phyloP scores from a whole-genome alignment of 2,888 invertebrate genomes.

The Clostera curtula region DNA sequence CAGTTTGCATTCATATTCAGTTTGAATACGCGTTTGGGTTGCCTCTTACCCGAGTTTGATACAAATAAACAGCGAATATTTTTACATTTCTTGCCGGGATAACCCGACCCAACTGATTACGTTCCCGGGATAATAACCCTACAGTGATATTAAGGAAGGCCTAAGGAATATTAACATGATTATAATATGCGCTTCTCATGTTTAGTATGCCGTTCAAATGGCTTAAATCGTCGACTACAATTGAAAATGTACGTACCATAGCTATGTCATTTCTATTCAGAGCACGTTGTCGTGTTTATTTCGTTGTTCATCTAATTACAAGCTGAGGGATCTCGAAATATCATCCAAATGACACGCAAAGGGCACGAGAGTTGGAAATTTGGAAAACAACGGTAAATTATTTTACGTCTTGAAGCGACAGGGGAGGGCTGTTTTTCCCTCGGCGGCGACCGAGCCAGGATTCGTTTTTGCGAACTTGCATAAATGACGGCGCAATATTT shows the following conservation, averaged over 20 bases:
- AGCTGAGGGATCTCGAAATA: constrained; percentile 45
- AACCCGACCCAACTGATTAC: constrained; percentile 72
- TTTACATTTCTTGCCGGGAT: constrained; percentile 67
- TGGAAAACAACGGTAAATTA: constrained; percentile 33
- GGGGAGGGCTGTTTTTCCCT: constrained; percentile 50
- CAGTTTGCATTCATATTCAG: constrained; percentile 75
- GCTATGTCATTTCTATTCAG: constrained; percentile 9
- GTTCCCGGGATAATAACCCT: constrained; percentile 63
- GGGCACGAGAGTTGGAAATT: constrained; percentile 40
- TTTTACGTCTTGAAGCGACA: constrained; percentile 45
- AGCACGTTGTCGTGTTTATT: constrained; percentile 25
- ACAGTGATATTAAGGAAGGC: constrained; percentile 42
- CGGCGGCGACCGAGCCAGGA: constrained; percentile 42
- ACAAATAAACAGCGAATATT: constrained; percentile 74
- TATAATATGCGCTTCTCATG: constrained; percentile 35
- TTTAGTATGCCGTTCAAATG: constrained; percentile 17
- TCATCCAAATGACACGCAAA: constrained; percentile 54
- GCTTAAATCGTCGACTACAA: constrained; percentile 11
- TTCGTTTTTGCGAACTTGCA: constrained; percentile 70
- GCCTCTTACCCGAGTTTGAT: constrained; percentile 67
- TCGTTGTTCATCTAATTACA: constrained; percentile 49
- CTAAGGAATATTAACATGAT: constrained; percentile 54
- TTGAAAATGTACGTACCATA: constrained; percentile 8
- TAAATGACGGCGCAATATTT: constrained; percentile 67
- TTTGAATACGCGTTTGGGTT: constrained; percentile 72